A percentile compares a stretch with the other conserved stretches of the same genome.
Evolutionary conservation across 2,888 invertebrate species (phyloP).

Genomic region (Pyrrhia umbra): DNA sequence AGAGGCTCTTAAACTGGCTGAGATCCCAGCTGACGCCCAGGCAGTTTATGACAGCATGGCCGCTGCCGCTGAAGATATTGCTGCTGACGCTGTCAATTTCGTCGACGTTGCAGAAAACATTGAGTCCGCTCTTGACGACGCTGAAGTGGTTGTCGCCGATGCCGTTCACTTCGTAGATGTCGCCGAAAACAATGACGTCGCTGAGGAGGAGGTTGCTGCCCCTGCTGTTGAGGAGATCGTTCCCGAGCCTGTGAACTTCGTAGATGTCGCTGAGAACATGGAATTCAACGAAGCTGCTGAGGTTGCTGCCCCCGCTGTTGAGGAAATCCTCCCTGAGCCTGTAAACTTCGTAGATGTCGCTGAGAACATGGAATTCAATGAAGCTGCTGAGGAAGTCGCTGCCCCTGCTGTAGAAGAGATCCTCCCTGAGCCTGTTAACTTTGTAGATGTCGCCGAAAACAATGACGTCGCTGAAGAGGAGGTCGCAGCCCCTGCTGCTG

Average conservation of each 20-base stretch:
- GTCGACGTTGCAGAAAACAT: slow-evolving; percentile 19
- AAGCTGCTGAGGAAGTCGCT: slow-evolving; percentile 1
- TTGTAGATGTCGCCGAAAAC: slow-evolving; percentile 20
- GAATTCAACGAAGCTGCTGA: not conserved
- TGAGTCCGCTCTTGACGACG: too few relatives aligned
- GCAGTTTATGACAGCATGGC: slow-evolving; percentile 25
- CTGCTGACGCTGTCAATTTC: slow-evolving; percentile 12
- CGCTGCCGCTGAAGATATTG: slow-evolving; percentile 6
- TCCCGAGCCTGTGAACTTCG: slow-evolving; percentile 25
- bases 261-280: slow-evolving; percentile 28
- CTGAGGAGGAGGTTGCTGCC: slow-evolving; percentile 37
- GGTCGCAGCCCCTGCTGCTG: not conserved
- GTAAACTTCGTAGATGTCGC: slow-evolving; percentile 2
- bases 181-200: slow-evolving; percentile 22
- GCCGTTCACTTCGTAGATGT: slow-evolving; percentile 33
- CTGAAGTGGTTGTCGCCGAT: slow-evolving; percentile 6
- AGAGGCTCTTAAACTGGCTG: slow-evolving; percentile 35
- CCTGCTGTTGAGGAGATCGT: slow-evolving; percentile 13
- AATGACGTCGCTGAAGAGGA: slow-evolving; percentile 1
- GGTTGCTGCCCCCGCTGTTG: not conserved
- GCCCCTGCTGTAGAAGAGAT: not conserved
- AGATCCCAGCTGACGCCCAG: slow-evolving; percentile 23
- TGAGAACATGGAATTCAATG: not conserved
- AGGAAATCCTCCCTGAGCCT: slow-evolving; percentile 1
- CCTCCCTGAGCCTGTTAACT: not conserved